These are phyloP conservation scores for Cepaea hortensis DNA, from an alignment of 2,888 invertebrate species.

Conservation along the genomic window DNA sequence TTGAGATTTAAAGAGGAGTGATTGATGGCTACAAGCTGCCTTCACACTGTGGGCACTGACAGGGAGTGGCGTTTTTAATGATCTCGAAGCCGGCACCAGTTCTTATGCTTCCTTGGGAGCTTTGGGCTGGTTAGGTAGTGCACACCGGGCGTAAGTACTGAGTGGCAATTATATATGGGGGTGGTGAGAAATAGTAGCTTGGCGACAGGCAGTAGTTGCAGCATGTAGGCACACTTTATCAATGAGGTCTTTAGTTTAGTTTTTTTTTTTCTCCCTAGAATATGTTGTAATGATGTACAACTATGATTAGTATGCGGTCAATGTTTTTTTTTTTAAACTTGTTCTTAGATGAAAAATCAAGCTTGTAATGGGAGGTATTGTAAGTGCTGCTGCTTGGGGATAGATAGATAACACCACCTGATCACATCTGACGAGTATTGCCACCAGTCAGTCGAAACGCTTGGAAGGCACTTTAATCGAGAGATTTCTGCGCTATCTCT, in stretches of 20 bases:
- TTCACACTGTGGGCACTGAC: constrained; percentile 50
- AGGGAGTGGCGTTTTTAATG: constrained; percentile 49
- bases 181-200: constrained; percentile 35
- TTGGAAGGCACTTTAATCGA: constrained; percentile 47
- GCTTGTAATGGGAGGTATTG: background rate
- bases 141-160: constrained; percentile 52
- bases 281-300: background rate
- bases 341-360: background rate
- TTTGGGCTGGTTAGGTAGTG: constrained; percentile 50
- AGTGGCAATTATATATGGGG: constrained; percentile 47
- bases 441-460: constrained; percentile 50
- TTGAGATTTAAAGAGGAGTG: constrained; percentile 40
- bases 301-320: too few species aligned
- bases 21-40: constrained; percentile 25
- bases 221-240: constrained; percentile 4
- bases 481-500: constrained; percentile 51
- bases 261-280: background rate
- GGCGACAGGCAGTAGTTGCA: background rate
- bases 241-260: background rate
- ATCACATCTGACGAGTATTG: constrained; percentile 30
- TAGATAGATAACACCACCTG: constrained; percentile 35
- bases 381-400: constrained; percentile 41
- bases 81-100: constrained; percentile 50
- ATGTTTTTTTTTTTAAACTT: background rate
- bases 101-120: constrained; percentile 31